Evolutionary conservation across 2,888 invertebrate genomes (phyloP).

Genomic region (Clanis bilineata): DNA sequence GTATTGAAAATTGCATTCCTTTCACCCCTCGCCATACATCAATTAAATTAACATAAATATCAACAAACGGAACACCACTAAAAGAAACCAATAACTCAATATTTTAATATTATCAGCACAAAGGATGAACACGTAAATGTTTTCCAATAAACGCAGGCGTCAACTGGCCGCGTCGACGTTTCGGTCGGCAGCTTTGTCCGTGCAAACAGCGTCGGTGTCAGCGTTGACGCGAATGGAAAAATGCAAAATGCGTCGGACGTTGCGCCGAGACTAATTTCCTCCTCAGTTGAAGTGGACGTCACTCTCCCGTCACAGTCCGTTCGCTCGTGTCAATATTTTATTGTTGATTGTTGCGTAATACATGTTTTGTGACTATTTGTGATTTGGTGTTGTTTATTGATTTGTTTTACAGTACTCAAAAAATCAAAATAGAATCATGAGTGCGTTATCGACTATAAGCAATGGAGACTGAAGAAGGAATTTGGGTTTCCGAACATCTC

Average conservation of each 20-base stretch:
- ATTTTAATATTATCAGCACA: background rate
- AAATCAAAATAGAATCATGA: too few relatives aligned
- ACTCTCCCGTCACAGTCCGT: background rate
- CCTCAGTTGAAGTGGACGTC: constrained; percentile 12
- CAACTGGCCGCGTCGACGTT: background rate
- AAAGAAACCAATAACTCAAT: constrained; percentile 3
- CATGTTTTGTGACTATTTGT: background rate
- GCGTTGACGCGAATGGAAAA: constrained; percentile 18
- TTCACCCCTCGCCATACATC: background rate
- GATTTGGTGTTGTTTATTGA: background rate
- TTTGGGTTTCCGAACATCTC: too few relatives aligned
- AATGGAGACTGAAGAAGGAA: too few relatives aligned
- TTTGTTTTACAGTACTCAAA: too few relatives aligned
- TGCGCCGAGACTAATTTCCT: constrained; percentile 21
- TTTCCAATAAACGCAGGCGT: constrained; percentile 5
- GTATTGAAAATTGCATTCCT: too few relatives aligned
- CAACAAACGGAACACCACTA: background rate
- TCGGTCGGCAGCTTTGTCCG: constrained; percentile 11
- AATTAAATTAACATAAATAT: background rate
- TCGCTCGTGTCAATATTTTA: background rate
- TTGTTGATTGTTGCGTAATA: background rate
- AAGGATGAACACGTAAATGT: background rate
- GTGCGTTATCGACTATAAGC: too few relatives aligned
- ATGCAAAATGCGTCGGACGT: constrained; percentile 14
- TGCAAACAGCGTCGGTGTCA: constrained; percentile 5